Evolutionary conservation across 2,113 vertebrate genomes (phyloP), one percentile per base, ranked within the genome.

Genomic region (Clarias magur): DNA sequence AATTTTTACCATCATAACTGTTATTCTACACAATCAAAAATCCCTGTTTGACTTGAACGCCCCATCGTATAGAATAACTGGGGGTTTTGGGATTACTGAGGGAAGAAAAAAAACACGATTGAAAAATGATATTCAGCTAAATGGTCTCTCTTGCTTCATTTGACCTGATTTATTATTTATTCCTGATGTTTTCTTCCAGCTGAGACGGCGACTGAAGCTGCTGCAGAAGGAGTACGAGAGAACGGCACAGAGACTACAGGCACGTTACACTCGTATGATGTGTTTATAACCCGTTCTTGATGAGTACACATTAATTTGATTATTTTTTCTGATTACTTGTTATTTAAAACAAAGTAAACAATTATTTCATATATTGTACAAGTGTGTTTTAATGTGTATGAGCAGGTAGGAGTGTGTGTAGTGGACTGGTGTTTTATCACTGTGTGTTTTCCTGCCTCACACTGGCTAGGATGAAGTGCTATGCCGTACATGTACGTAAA

Each of bases 241-340:
- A 87, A 95, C 94, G 1, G 92, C 91, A 0, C 91, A 92, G 86
- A 93, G 90, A 88, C 88, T 95, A 4, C 90, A 94, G 92, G 95
- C 94, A 76, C 89, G 60, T 25, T 27, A 11, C n/a, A 27, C 63
- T 13, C 3, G 65, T 68, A 15, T 16, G n/a, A 30, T 68, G 65
- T 68, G 0, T 48, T 48, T 48, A 48, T 27, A 68, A 30, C n/a
- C 5, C 1, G 25, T 67, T 25, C 9, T 9, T 63, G 23, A 10
- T 25, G 23, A 25, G 23, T 19, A 60, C 59, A 60, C 19, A 21
- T 19, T 21, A 17, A 21, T 19, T 48, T 60, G 59, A 60, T 60
- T 60, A 17, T 6, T 60, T 60, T 60, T 60, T 4, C 17, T 60
- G 57, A 5, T 5, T 19, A 60, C 17, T 8, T 60, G 19, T 3